Conservation (phyloP, 2,113 vertebrate species). For the Heliornis fulica region DNA sequence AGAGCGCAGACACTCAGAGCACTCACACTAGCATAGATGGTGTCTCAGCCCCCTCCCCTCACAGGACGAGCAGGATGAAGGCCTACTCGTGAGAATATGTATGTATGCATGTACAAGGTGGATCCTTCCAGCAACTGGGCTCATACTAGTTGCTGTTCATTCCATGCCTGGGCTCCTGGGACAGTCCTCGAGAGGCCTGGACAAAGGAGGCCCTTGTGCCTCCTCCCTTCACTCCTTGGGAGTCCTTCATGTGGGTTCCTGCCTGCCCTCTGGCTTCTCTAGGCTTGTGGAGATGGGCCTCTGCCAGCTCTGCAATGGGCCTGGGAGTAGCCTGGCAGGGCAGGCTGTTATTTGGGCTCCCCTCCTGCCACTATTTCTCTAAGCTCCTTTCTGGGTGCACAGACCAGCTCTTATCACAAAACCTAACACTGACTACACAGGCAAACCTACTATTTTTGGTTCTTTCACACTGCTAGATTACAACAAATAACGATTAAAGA, state of each 20-base stretch:
- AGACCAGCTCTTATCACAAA: neutral
- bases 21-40: neutral
- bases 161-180: neutral
- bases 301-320: neutral
- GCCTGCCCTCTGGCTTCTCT: neutral
- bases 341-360: neutral
- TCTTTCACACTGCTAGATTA: neutral
- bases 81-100: neutral
- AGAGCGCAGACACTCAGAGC: neutral
- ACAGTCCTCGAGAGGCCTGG: neutral
- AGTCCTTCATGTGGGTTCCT: neutral
- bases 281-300: neutral
- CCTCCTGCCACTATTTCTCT: neutral
- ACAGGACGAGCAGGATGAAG: neutral
- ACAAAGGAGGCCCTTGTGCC: neutral
- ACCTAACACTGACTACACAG: neutral
- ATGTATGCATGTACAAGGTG: rapidly evolving
- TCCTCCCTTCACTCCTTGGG: neutral
- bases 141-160: neutral
- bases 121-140: neutral
- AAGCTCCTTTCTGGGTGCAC: neutral
- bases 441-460: neutral
- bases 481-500: neutral
- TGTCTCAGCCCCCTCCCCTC: neutral
- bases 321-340: neutral